These are phyloP conservation scores for Apodemus speciosus DNA, from an alignment of 2,113 vertebrate genomes.

Conservation along the genomic window DNA sequence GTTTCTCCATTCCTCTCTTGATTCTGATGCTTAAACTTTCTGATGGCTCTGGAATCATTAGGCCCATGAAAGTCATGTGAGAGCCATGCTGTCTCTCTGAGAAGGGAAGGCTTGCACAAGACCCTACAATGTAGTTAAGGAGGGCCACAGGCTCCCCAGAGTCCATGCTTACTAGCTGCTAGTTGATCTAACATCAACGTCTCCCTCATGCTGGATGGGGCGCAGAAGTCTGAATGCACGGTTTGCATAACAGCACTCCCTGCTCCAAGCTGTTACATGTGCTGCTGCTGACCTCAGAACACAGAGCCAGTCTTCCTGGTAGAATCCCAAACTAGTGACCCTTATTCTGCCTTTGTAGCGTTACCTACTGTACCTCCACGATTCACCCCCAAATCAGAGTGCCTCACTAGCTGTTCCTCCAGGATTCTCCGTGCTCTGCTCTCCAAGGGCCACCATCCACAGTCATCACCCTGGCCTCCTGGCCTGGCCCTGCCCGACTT, in stretches of 20 bases:
- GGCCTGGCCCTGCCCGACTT: neutral
- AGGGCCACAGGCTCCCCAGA: neutral
- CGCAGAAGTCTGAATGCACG: neutral
- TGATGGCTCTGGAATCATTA: neutral
- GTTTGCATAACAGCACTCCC: neutral
- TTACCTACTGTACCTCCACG: no score
- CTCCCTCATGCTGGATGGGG: neutral
- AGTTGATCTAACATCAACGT: neutral
- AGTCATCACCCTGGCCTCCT: neutral
- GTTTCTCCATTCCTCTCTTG: neutral
- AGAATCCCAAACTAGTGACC: neutral
- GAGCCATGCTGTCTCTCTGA: neutral
- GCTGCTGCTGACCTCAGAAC: neutral
- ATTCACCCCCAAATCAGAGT: neutral
- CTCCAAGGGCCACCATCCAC: neutral
- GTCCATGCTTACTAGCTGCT: neutral
- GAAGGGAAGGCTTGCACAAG: neutral
- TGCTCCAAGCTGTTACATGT: constrained; percentile 24
- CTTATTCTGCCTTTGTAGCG: neutral
- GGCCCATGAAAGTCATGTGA: neutral
- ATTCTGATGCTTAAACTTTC: neutral
- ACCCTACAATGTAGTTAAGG: neutral
- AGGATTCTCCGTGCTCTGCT: neutral
- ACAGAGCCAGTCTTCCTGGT: neutral
- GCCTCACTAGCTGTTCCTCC: no score